Evolutionary conservation across 2,888 invertebrate genomes (phyloP), one percentile per base, ranked within the genome.

Genomic region (Agrotis ipsilon): DNA sequence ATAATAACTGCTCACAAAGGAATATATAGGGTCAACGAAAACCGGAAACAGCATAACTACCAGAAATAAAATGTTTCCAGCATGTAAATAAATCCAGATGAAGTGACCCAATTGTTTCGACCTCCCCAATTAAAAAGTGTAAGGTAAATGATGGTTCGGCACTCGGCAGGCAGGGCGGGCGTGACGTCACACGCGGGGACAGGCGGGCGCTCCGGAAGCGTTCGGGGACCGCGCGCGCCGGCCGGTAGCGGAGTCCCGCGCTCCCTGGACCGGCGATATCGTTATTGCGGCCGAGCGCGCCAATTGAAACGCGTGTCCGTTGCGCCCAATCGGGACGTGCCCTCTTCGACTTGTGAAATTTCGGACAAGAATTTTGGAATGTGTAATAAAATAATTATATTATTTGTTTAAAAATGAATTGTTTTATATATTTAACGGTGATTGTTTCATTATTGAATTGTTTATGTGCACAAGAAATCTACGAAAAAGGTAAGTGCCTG

Each of bases 121-220:
- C 96, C 95, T 95, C 93, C 87, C 92, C 94, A 96, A 96, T 96
- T 96, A 96, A 94, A 95, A 96, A 92, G 90, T 93, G 92, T 94
- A 92, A 95, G 94, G 94, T 95, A 94, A 94, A 92, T 89, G 91
- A 88, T 91, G 90, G 88, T 86, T 86, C 82, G 86, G 87, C 83
- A 78, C 86, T 86, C 83, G 86, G 86, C 83, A 78, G 86, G 81
- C 85, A 84, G 84, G 84, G 85, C 87, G 88, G 86, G 82, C 76
- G 90, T 92, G 92, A 92, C 92, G 92, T 91, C 89, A 89, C 85
- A 70, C 62, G 86, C 84, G 88, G 87, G 91, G 88, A 85, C 84
- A 72, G 84, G 87, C 88, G 80, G 89, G 87, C 90, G 90, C 90
- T 90, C 93, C 92, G 94, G 94, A 95, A 94, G 90, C 88, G 88